Percentiles rank a stretch among this genome's conserved stretches.
Evolutionary conservation across 2,797 vertebrate genomes (phyloP).

Genomic region (Phoebastria nigripes): DNA sequence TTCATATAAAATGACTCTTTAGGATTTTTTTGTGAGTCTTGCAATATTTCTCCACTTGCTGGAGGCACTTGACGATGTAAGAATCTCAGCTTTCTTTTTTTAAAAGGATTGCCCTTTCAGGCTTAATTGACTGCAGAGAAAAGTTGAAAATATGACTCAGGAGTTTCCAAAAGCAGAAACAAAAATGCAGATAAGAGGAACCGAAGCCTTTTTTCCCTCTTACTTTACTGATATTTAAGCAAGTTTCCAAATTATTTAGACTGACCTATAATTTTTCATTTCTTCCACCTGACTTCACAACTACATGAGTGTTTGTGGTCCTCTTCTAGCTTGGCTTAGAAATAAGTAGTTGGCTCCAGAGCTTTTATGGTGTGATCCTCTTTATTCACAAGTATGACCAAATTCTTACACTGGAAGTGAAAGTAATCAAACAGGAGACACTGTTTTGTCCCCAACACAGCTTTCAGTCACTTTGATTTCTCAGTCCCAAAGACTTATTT

Average conservation of each 20-base stretch:
- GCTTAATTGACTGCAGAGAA: background rate
- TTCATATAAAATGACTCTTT: background rate
- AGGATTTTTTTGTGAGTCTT: background rate
- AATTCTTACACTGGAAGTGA: background rate
- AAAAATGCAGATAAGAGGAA: background rate
- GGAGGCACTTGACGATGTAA: background rate
- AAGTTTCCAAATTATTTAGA: background rate
- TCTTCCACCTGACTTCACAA: background rate
- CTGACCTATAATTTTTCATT: background rate
- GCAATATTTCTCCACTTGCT: background rate
- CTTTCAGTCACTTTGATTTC: background rate
- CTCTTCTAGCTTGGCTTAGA: background rate
- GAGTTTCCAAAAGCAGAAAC: background rate
- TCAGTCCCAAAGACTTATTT: background rate
- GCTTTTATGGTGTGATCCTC: background rate
- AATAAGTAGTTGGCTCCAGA: background rate
- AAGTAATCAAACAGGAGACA: background rate
- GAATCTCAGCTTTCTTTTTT: constrained; percentile 8
- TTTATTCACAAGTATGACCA: background rate
- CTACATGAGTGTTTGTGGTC: fast-evolving
- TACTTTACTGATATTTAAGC: background rate
- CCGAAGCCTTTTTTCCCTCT: background rate
- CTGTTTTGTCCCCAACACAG: fast-evolving
- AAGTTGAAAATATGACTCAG: background rate
- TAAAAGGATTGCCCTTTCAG: background rate